Evolutionary conservation across 2,113 vertebrate species (phyloP).

Genomic region (Himantopus leucocephalus): DNA sequence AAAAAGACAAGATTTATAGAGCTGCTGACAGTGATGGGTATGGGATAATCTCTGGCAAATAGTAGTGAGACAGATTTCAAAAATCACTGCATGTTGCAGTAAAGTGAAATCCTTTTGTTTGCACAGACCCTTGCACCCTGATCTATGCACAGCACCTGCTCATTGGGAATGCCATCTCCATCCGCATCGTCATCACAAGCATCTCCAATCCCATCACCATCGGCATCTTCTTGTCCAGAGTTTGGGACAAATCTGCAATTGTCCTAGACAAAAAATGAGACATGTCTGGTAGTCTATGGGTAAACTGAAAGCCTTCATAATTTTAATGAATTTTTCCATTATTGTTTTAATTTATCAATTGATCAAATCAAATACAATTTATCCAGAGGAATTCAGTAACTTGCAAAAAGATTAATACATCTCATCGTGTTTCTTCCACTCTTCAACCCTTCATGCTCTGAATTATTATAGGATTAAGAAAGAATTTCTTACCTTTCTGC

Average conservation of each 20-base stretch:
- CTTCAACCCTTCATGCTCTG: neutral
- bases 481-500: conserved; percentile 83
- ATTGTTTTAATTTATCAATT: neutral
- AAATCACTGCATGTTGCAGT: neutral
- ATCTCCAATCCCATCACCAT: conserved; percentile 87
- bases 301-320: neutral
- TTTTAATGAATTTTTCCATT: neutral
- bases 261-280: conserved; percentile 76
- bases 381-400: neutral
- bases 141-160: conserved; percentile 74
- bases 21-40: neutral
- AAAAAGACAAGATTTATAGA: neutral
- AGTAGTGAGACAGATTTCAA: neutral
- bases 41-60: neutral
- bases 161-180: conserved; percentile 88
- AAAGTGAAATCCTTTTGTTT: neutral
- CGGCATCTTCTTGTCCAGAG: conserved; percentile 96
- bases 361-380: neutral
- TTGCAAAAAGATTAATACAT: neutral
- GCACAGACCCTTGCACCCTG: neutral
- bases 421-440: neutral
- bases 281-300: neutral
- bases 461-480: neutral
- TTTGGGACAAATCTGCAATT: conserved; percentile 95
- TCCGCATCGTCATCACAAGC: conserved; percentile 94